phyloP scores from a whole-genome alignment of 2,888 invertebrate species.

The Metallyticus violacea region DNA sequence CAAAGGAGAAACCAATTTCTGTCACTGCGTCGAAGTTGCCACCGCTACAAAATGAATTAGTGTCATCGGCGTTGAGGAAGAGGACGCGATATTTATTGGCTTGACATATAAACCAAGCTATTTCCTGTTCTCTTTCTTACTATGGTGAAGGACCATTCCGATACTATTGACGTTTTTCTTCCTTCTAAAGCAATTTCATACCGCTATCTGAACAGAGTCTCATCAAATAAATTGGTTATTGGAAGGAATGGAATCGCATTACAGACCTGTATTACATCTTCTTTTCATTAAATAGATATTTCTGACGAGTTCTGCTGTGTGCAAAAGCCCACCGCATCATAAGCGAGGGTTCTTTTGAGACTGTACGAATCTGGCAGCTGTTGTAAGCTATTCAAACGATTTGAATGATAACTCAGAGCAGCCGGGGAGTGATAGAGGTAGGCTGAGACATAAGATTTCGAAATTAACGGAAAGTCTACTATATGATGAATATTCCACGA shows the following conservation, averaged over 20 bases:
- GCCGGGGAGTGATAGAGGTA: too few relatives aligned
- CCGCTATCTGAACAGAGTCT: background rate
- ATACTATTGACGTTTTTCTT: background rate
- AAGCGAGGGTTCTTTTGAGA: too few relatives aligned
- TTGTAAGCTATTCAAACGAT: too few relatives aligned
- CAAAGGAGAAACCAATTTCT: background rate
- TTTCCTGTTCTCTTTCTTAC: background rate
- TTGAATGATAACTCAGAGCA: too few relatives aligned
- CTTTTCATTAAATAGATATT: background rate
- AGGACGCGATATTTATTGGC: background rate
- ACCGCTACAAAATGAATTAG: background rate
- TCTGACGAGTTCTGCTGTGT: too few relatives aligned
- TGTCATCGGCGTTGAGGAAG: background rate
- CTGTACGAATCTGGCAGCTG: too few relatives aligned
- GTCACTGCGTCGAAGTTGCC: too few relatives aligned
- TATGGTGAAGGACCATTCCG: background rate
- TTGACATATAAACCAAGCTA: background rate
- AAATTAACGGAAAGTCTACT: too few relatives aligned
- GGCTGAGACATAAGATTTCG: too few relatives aligned
- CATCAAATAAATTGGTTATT: conserved; percentile 11
- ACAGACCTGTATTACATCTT: background rate
- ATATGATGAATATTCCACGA: too few relatives aligned
- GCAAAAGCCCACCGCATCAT: too few relatives aligned
- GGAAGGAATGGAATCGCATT: background rate
- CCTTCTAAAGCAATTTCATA: conserved; percentile 6